Evolutionary conservation across 2,888 invertebrate species (phyloP).

Genomic region (Andrena fulva): DNA sequence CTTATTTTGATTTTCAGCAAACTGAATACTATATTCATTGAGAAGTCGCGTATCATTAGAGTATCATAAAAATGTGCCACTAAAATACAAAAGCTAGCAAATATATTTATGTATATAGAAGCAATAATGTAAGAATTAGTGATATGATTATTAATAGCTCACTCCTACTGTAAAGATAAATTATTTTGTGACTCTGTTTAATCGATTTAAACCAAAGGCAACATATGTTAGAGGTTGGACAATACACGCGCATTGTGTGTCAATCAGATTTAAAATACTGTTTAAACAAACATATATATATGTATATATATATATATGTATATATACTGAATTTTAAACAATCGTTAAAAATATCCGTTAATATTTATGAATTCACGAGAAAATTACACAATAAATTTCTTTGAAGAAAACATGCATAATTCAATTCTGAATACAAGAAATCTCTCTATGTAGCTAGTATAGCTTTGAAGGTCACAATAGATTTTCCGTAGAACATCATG

Average conservation of each 20-base stretch:
- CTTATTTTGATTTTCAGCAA: constrained; percentile 61
- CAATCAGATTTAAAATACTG: constrained; percentile 49
- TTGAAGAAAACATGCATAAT: constrained; percentile 26
- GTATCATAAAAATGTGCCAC: constrained; percentile 50
- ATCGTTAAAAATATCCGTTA: constrained; percentile 28
- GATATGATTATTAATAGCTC: constrained; percentile 62
- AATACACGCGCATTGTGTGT: constrained; percentile 23
- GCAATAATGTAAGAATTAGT: constrained; percentile 62
- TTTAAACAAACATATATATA: constrained; percentile 13
- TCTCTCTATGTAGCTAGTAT: constrained; percentile 5
- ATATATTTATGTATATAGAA: constrained; percentile 51
- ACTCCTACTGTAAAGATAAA: constrained; percentile 39
- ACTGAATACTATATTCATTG: constrained; percentile 29
- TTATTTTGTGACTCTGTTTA: constrained; percentile 37
- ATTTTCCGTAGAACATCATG: constrained; percentile 47
- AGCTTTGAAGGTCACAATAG: constrained; percentile 54
- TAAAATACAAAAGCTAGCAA: constrained; percentile 66
- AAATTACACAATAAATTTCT: constrained; percentile 29
- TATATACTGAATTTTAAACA: constrained; percentile 18
- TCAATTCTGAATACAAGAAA: constrained; percentile 14
- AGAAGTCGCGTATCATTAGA: constrained; percentile 40
- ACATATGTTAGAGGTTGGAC: constrained; percentile 24
- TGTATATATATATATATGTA: too few species aligned
- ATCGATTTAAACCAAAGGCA: constrained; percentile 41
- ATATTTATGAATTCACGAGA: constrained; percentile 16